Base-by-base conservation (phyloP, 2,888 invertebrate species). In the Clistopyga incitator region DNA sequence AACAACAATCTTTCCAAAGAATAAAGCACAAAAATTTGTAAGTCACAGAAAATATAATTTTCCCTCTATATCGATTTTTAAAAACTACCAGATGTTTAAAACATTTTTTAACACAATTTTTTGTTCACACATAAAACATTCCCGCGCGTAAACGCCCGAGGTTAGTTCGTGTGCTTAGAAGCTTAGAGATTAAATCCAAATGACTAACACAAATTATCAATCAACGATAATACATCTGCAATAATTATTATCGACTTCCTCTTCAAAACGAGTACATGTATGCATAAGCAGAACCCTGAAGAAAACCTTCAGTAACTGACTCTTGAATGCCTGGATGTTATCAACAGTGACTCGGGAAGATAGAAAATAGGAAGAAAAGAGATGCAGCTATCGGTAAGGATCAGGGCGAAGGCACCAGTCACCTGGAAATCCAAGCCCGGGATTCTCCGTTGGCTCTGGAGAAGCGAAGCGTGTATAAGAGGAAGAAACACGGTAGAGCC, bases 361-460 rank as follows among this genome's bases (percentile, higher is more conserved):
- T 64, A 23, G 34, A 45, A 15, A 72, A 65, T 42, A 52, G 47
- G 38, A 23, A 71, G 71, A 67, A 34, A 72, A 65, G 45, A 47
- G 23, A 67, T 50, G 50, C 3, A 20, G 18, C 61, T 78, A 54
- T 71, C 71, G 34, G 42, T 65, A 72, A 23, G 25, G 74, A 75
- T 80, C 74, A 25, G n/a, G 23, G 29, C 23, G 34, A 59, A 59
- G 25, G 56, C 59, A 75, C 50, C 74, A 52, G 68, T 68, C 74
- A 68, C 68, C 42, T 80, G 74, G 68, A 80, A 68, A 68, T 47
- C 11, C 61, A 47, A 61, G 50, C 59, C 59, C 38, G 29, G 74
- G 65, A 67, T 67, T 47, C 15, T 45, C 29, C 34, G 65, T 23
- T 47, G n/a, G 18, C 42, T 20, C n/a, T 18, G 13, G 23, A 67